Conservation (phyloP, 64 coral and sea anemone genomes). For the Porites lutea region DNA sequence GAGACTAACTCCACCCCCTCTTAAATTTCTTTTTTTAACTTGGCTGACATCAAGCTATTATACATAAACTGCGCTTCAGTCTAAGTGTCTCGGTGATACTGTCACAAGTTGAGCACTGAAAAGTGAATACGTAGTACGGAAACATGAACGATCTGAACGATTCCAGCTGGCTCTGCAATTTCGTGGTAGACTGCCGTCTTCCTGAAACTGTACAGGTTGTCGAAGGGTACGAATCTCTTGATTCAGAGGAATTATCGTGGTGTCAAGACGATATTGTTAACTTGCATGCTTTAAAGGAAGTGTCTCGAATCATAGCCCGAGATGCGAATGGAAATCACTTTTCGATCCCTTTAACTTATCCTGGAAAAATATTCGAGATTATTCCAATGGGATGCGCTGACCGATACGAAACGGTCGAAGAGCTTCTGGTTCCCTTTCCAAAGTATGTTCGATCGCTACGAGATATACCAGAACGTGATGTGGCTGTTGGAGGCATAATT, state of each 20-base stretch:
- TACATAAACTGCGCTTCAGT: no score
- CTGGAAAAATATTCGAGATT: conserved; percentile 8
- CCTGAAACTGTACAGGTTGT: conserved; percentile 14
- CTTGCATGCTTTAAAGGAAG: not conserved
- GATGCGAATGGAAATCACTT: not conserved
- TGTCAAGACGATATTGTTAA: not conserved
- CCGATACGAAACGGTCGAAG: not conserved
- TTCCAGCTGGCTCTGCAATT: not conserved
- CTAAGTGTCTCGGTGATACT: no score
- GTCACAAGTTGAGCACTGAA: no score
- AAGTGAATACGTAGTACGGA: no score
- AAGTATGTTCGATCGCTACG: conserved; percentile 12
- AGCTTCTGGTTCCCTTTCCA: not conserved
- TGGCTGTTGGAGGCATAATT: not conserved
- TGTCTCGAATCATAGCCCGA: not conserved
- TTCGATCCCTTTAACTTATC: conserved; percentile 3
- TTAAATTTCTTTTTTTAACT: no score
- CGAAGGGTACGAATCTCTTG: conserved; percentile 21
- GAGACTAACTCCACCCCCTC: no score
- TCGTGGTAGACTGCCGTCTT: not conserved
- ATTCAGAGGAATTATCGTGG: not conserved
- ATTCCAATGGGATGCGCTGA: conserved; percentile 1
- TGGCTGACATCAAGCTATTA: not conserved
- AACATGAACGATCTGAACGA: not conserved
- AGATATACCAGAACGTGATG: not conserved